phyloP scores from a whole-genome alignment of 2,888 invertebrate genomes.

The Brachypalpus laphriformis region DNA sequence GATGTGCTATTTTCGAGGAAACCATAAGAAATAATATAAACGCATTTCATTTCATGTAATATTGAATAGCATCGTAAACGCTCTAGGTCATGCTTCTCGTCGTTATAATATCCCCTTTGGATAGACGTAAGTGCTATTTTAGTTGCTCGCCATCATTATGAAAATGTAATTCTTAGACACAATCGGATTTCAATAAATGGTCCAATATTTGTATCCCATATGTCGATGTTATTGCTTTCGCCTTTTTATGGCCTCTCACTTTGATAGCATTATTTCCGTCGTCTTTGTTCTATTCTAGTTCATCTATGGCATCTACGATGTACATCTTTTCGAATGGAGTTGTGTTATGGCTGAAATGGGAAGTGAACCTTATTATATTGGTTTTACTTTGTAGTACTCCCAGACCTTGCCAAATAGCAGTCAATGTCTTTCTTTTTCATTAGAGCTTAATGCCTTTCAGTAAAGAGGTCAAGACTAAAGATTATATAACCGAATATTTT shows the following conservation, averaged over 20 bases:
- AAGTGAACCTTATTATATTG: background rate
- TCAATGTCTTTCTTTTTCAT: background rate
- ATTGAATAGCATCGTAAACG: constrained; percentile 9
- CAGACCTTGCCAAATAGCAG: background rate
- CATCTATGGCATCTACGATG: background rate
- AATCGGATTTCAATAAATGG: constrained; percentile 2
- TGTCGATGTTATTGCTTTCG: constrained; percentile 14
- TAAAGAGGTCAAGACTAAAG: background rate
- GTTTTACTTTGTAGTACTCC: background rate
- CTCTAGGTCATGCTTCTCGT: background rate
- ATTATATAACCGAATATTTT: background rate
- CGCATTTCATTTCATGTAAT: constrained; percentile 5
- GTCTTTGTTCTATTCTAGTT: constrained; percentile 1
- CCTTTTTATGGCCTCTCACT: constrained; percentile 13
- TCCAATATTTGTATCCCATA: constrained; percentile 24
- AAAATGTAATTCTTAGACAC: constrained; percentile 1
- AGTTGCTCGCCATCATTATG: background rate
- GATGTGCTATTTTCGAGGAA: background rate
- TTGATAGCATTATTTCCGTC: constrained; percentile 5
- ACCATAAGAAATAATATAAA: constrained; percentile 1
- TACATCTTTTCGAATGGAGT: background rate
- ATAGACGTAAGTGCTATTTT: constrained; percentile 6
- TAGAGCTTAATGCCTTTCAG: background rate
- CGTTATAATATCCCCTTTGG: background rate
- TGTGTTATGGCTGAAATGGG: background rate